Conservation (phyloP, 2,888 invertebrate genomes). For the Microplitis deprimator region DNA sequence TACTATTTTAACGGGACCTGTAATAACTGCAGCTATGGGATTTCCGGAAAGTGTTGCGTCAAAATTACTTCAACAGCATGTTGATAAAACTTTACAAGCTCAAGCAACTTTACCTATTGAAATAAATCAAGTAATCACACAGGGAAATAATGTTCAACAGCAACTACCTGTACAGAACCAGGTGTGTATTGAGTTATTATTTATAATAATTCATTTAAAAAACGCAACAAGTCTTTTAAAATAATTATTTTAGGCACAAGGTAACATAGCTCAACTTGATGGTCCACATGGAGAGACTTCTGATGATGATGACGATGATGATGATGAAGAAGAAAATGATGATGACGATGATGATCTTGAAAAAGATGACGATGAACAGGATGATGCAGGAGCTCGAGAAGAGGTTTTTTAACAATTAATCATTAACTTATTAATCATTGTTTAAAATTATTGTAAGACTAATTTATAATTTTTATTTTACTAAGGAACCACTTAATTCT, state of each 20-base stretch:
- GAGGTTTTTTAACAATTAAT: conserved; percentile 65
- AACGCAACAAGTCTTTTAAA: conserved; percentile 16
- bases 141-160: conserved; percentile 56
- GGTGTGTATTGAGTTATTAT: conserved; percentile 47
- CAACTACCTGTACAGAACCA: conserved; percentile 62
- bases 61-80: conserved; percentile 89
- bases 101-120: conserved; percentile 71
- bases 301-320: conserved; percentile 85
- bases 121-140: conserved; percentile 62
- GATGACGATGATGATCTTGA: conserved; percentile 73
- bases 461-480: conserved; percentile 36
- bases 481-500: conserved; percentile 93
- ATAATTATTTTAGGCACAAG: conserved; percentile 50
- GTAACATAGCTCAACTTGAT: conserved; percentile 74
- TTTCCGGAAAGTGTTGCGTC: conserved; percentile 87
- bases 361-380: conserved; percentile 72
- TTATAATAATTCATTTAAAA: background rate
- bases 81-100: conserved; percentile 83
- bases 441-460: background rate
- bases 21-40: conserved; percentile 91
- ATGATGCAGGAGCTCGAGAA: conserved; percentile 67
- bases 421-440: conserved; percentile 15
- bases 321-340: conserved; percentile 77
- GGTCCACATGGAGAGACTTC: conserved; percentile 79
- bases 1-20: conserved; percentile 86